Percentiles rank a stretch among this genome's conserved stretches.
These are phyloP conservation scores for Mantis religiosa DNA, from an alignment of 2,888 invertebrate species.

Conservation along the genomic window DNA sequence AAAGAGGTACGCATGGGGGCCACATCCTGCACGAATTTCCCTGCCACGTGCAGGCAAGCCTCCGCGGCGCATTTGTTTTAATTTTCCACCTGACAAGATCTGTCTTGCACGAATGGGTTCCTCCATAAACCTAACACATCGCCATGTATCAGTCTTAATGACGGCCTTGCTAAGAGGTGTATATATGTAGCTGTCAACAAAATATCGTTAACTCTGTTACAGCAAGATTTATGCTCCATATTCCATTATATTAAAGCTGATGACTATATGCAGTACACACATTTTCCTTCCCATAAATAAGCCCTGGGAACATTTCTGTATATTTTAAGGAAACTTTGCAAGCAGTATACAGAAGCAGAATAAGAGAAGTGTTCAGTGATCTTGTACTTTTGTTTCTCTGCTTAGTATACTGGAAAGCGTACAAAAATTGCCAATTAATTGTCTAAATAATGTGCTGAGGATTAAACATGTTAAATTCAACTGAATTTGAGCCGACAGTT, in stretches of 20 bases:
- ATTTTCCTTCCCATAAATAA: neutral
- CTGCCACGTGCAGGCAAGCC: neutral
- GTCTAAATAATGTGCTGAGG: too few species aligned
- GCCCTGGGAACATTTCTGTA: too few species aligned
- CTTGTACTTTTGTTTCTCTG: too few species aligned
- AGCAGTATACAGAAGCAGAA: too few species aligned
- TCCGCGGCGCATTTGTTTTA: constrained; percentile 1
- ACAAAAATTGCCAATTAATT: too few species aligned
- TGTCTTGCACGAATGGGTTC: neutral
- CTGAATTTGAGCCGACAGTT: too few species aligned
- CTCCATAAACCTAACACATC: neutral
- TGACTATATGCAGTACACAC: neutral
- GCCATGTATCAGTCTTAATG: neutral
- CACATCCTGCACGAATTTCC: neutral
- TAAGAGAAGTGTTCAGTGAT: too few species aligned
- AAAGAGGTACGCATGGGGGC: neutral
- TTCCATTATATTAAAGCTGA: neutral
- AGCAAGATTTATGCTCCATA: neutral
- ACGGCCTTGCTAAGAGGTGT: neutral
- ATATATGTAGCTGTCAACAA: neutral
- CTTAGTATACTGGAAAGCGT: too few species aligned
- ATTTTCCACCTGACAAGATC: neutral
- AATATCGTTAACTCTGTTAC: neutral
- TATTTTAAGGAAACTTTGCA: neutral
- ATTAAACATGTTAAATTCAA: too few species aligned